Base-by-base conservation (phyloP, 2,113 vertebrate species). In the Emberiza fucata region DNA sequence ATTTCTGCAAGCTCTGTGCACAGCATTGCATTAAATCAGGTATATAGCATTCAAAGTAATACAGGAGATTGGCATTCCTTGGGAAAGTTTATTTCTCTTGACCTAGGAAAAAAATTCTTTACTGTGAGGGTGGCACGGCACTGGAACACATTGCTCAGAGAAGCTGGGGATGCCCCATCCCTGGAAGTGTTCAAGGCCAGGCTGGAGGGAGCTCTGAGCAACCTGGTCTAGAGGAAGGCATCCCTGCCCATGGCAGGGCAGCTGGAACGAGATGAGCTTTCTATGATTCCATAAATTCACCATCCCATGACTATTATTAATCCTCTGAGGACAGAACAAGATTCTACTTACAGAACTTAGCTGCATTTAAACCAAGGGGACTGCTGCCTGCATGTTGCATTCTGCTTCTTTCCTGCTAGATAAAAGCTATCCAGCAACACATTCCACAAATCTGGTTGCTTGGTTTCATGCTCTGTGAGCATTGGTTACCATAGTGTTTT, bases 361-460 rank as follows among this genome's bases (percentile, higher is more conserved):
- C 27, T 56, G 27, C 27, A 39, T 94, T 95, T 95, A 70, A 85
- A 77, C 45, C 28, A 17, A 63, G 29, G 15, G 11, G 8, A 61
- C 33, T 91, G 28, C 51, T 89, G 76, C 73, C n/a, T 85, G 8
- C 35, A 23, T 47, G n/a, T 53, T 87, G 20, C 54, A 48, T 86
- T 93, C 61, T 45, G 7, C 14, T 65, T 81, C 79, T 77, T 12
- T 82, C 60, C 24, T 6, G 3, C 59, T 76, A 2, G 5, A 70
- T 56, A 70, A 95, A 95, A 93, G 54, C 75, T 54, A 59, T 96
- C 79, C 81, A 88, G 85, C 94, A 73, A 71, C n/a, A 27, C 81
- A 88, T 95, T 91, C 90, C 89, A 91, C 70, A 93, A 90, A 70
- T 51, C 45, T 80, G 81, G 51, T 96, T 96, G 79, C 95, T 95